Evolutionary conservation across 2,797 vertebrate genomes (phyloP).

Genomic region (Lagocephalus sceleratus): DNA sequence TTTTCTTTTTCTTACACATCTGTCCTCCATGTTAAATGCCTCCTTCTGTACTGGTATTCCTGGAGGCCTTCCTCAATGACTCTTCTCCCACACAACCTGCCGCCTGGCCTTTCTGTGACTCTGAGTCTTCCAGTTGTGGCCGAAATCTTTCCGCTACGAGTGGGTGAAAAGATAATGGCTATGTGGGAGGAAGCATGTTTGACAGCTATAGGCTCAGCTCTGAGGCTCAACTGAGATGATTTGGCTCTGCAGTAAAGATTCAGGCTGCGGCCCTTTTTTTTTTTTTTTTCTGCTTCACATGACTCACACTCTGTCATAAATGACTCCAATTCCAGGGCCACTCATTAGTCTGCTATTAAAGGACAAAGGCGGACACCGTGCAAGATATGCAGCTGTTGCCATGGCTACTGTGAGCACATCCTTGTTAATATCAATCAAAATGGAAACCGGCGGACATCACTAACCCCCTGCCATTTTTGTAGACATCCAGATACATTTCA

Average conservation of each 20-base stretch:
- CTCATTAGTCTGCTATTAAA: conserved; percentile 46
- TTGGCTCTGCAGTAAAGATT: conserved; percentile 37
- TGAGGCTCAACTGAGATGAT: conserved; percentile 29
- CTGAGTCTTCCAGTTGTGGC: conserved; percentile 9
- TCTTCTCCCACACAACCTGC: conserved; percentile 28
- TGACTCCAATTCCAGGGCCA: not conserved
- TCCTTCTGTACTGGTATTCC: conserved; percentile 8
- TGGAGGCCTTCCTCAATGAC: conserved; percentile 1
- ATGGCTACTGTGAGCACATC: conserved; percentile 31
- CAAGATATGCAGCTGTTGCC: conserved; percentile 37
- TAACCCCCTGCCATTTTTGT: conserved; percentile 1
- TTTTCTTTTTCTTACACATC: not conserved
- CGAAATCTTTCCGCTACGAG: conserved; percentile 20
- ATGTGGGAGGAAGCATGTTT: conserved; percentile 11
- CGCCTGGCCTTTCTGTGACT: conserved; percentile 9
- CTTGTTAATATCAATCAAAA: conserved; percentile 33
- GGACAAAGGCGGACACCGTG: conserved; percentile 30
- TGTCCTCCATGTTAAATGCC: conserved; percentile 5
- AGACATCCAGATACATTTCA: conserved; percentile 39
- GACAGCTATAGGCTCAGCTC: conserved; percentile 30
- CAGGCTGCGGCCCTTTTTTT: not conserved
- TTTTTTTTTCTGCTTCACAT: conserved; percentile 10
- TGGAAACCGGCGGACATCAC: conserved; percentile 50
- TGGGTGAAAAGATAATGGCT: conserved; percentile 26
- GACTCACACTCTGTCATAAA: conserved; percentile 21